Base-by-base conservation (phyloP, 2,888 invertebrate genomes). In the Neelides folsomi region DNA sequence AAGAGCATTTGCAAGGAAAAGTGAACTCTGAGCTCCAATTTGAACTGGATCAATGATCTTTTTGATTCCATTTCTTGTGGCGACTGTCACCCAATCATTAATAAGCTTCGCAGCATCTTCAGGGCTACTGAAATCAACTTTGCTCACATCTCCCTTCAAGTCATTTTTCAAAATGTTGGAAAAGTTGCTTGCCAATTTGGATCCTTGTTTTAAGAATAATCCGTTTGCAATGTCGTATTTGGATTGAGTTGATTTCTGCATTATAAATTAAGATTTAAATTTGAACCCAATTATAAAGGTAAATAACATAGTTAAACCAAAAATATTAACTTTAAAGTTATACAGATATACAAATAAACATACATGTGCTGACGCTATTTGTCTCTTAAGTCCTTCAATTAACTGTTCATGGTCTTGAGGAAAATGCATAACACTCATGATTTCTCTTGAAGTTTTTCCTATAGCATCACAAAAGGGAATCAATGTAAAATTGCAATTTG, bases 171-270 rank as follows among this genome's bases (percentile, higher is more conserved):
- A 39, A 10, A 43, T 43, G 10, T 42, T 50, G 2, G 46, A 27
- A 20, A 40, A 53, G 18, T 41, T 53, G 4, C 40, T 15, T 20
- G 53, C 49, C 3, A 58, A 19, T 12, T 10, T 9, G 9, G 41
- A 16, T 1, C 52, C 44, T 19, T 56, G 39, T 35, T 52, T 49
- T 4, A 58, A 34, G 42, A 58, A 56, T 15, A 58, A 41, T 6
- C 56, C 58, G 34, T 58, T 58, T n/a, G 52, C 56, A 16, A 56
- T 51, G 35, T 56, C 54, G 36, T 46, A 58, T 10, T 47, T 41
- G 10, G 52, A 54, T 45, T 42, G 52, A 20, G 47, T 37, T 47
- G 51, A n/a, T 35, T 49, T 36, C 12, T 13, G n/a, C 35, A n/a
- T n/a, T n/a, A n/a, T n/a, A n/a, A n/a, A n/a, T n/a, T n/a, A n/a